Conservation (phyloP, 2,113 vertebrate genomes). For the Chelonoidis abingdonii region DNA sequence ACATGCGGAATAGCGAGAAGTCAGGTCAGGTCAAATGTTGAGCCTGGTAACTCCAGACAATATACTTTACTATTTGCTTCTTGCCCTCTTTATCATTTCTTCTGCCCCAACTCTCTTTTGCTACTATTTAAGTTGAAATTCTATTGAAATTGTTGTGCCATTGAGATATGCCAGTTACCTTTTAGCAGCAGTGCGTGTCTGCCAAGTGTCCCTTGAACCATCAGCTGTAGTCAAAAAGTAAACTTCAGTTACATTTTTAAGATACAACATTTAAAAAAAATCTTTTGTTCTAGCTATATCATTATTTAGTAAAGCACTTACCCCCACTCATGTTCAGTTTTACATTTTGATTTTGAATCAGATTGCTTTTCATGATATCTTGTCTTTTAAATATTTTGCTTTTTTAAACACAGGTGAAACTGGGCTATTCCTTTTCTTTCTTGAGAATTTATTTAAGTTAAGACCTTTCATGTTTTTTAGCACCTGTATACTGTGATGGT, state of each 20-base stretch:
- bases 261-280: rapidly evolving
- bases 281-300: neutral
- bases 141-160: neutral
- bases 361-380: neutral
- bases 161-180: neutral
- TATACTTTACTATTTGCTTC: neutral
- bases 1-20: neutral
- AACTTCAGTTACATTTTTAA: neutral
- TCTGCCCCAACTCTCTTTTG: neutral
- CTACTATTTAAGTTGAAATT: neutral
- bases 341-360: neutral
- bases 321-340: neutral
- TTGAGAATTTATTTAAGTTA: neutral
- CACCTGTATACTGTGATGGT: neutral
- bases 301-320: neutral
- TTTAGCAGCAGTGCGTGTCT: neutral
- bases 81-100: neutral
- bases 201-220: neutral
- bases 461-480: neutral
- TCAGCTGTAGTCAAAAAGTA: neutral
- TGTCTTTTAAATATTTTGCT: neutral
- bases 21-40: neutral
- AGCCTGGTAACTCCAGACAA: neutral
- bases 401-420: neutral
- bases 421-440: neutral